Evolutionary conservation across 2,888 invertebrate species (phyloP).

Genomic region (Apeira syringaria): DNA sequence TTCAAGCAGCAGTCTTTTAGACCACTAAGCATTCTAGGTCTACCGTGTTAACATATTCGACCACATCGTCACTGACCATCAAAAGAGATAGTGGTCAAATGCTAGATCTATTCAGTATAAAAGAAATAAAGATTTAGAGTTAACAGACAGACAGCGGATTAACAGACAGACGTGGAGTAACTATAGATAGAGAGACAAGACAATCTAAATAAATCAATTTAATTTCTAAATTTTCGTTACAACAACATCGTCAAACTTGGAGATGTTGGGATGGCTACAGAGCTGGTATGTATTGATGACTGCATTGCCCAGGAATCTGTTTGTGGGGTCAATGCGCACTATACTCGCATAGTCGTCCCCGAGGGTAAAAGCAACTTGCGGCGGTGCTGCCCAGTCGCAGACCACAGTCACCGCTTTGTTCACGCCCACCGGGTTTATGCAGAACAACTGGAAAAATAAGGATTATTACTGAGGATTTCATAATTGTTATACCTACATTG

Average conservation of each 20-base stretch:
- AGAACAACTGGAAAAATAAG: constrained; percentile 58
- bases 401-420: constrained; percentile 58
- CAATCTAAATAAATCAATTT: not conserved
- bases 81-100: too few species aligned
- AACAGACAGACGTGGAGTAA: too few species aligned
- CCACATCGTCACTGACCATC: too few species aligned
- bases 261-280: constrained; percentile 53
- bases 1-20: too few species aligned
- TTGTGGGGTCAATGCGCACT: constrained; percentile 59
- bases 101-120: too few species aligned
- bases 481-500: too few species aligned
- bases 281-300: constrained; percentile 64
- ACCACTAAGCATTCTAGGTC: too few species aligned
- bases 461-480: too few species aligned
- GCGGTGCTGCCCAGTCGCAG: constrained; percentile 71
- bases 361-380: constrained; percentile 62
- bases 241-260: constrained; percentile 8
- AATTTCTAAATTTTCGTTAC: constrained; percentile 2
- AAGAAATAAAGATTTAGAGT: too few species aligned
- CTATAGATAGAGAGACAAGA: too few species aligned
- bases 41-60: too few species aligned
- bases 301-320: constrained; percentile 58
- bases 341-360: constrained; percentile 69
- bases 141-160: too few species aligned
- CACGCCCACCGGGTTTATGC: constrained; percentile 59